These are phyloP conservation scores for Lacerta agilis DNA, from an alignment of 2,797 vertebrate genomes.

Conservation along the genomic window DNA sequence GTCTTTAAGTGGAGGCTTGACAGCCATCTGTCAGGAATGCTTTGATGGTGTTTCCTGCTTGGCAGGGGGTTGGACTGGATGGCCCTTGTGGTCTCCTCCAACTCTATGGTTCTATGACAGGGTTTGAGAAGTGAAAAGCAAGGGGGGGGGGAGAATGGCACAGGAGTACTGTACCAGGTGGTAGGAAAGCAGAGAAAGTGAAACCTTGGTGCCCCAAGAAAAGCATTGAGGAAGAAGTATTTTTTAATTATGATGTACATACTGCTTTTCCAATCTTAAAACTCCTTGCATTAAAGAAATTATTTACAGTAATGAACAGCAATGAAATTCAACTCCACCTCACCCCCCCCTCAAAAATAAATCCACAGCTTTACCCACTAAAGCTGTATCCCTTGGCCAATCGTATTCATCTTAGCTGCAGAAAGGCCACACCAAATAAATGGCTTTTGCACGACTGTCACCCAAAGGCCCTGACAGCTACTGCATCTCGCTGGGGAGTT, in stretches of 20 bases:
- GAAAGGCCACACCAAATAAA: neutral
- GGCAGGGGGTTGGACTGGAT: too few species aligned
- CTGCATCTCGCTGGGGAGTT: neutral
- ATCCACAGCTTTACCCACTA: neutral
- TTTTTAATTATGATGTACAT: neutral
- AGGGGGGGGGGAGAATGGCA: neutral
- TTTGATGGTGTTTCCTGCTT: too few species aligned
- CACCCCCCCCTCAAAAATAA: neutral
- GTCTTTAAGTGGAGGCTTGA: too few species aligned
- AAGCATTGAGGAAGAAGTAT: neutral
- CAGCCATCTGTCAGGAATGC: too few species aligned
- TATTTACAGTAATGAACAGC: neutral
- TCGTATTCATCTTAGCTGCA: neutral
- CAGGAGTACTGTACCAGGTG: too few species aligned
- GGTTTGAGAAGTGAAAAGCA: neutral
- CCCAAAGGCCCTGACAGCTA: neutral
- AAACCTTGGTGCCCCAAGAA: neutral
- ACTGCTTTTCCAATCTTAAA: neutral
- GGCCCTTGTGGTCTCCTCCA: too few species aligned
- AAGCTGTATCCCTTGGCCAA: neutral
- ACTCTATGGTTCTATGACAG: too few species aligned
- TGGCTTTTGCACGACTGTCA: neutral
- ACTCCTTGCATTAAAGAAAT: neutral
- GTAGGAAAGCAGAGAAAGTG: neutral
- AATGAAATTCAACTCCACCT: too few species aligned